A percentile compares a stretch with the other conserved stretches of the same genome.
These are phyloP conservation scores for Decapterus maruadsi DNA, from an alignment of 2,797 vertebrate species.

Conservation along the genomic window DNA sequence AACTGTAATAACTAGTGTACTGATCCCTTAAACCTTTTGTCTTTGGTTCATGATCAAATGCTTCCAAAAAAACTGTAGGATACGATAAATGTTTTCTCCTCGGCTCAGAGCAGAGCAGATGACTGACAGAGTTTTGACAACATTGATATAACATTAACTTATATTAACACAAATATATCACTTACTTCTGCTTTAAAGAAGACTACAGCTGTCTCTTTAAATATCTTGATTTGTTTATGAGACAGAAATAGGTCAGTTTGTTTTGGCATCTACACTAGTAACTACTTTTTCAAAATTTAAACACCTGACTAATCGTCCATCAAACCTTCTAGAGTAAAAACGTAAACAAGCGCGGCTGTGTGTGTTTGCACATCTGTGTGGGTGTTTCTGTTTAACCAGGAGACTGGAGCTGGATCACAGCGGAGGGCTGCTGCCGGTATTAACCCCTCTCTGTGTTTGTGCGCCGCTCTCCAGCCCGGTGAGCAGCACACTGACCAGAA, in stretches of 20 bases:
- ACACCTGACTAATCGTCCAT: constrained; percentile 2
- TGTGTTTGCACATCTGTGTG: constrained; percentile 75
- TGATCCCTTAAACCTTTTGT: not conserved
- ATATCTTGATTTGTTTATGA: not conserved
- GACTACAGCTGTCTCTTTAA: not conserved
- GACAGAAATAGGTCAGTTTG: no score
- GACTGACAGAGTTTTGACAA: no score
- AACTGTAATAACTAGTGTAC: not conserved
- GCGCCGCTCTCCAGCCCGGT: constrained; percentile 42
- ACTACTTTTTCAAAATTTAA: not conserved
- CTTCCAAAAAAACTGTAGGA: no score
- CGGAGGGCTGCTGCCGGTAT: constrained; percentile 34
- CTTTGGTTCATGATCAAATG: not conserved
- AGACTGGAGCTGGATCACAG: constrained; percentile 6
- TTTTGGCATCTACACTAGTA: not conserved
- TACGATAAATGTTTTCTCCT: no score
- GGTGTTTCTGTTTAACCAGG: constrained; percentile 50
- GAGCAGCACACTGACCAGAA: constrained; percentile 49
- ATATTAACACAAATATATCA: no score
- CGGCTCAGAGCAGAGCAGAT: no score
- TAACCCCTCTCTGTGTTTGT: constrained; percentile 56
- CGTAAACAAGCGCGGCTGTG: not conserved
- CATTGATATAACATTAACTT: not conserved
- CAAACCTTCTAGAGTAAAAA: not conserved
- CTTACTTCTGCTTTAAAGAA: not conserved